Percentiles rank a stretch among this genome's conserved stretches.
Evolutionary conservation across 1,140 invertebrate species (phyloP).

Genomic region (Trichonephila inaurata): DNA sequence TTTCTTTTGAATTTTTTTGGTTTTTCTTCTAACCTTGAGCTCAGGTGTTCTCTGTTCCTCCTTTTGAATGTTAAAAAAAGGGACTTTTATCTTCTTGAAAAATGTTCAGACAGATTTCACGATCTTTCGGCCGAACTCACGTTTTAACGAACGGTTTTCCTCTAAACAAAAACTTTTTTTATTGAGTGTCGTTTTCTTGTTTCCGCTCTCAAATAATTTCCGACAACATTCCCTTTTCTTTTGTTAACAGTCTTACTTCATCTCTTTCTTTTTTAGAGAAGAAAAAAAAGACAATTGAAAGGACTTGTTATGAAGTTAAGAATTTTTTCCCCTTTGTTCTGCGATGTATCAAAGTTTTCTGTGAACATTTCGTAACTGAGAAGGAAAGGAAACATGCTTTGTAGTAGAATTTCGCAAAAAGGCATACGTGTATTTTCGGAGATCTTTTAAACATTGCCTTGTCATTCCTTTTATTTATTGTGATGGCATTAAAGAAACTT

Average conservation of each 20-base stretch:
- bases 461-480: not conserved
- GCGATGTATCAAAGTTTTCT: slow-evolving; percentile 25
- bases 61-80: not conserved
- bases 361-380: slow-evolving; percentile 25
- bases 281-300: slow-evolving; percentile 32
- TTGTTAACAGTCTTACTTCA: slow-evolving; percentile 11
- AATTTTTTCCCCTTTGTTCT: not conserved
- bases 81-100: slow-evolving; percentile 9
- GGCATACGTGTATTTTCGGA: not conserved
- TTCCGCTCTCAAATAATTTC: slow-evolving; percentile 46
- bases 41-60: not conserved
- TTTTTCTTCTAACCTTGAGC: not conserved
- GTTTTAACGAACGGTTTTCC: slow-evolving; percentile 33
- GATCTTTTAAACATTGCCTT: not conserved
- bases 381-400: not conserved
- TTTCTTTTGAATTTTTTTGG: not conserved
- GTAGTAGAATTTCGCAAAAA: not conserved
- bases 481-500: not conserved
- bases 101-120: not conserved
- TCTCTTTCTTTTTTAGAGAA: not conserved
- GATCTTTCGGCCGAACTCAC: slow-evolving; percentile 8
- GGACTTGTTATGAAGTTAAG: slow-evolving; percentile 35
- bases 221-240: slow-evolving; percentile 51
- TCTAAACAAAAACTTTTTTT: not conserved
- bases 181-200: slow-evolving; percentile 27